Base-by-base conservation (phyloP, 2,888 invertebrate genomes). In the Parnassius apollo region DNA sequence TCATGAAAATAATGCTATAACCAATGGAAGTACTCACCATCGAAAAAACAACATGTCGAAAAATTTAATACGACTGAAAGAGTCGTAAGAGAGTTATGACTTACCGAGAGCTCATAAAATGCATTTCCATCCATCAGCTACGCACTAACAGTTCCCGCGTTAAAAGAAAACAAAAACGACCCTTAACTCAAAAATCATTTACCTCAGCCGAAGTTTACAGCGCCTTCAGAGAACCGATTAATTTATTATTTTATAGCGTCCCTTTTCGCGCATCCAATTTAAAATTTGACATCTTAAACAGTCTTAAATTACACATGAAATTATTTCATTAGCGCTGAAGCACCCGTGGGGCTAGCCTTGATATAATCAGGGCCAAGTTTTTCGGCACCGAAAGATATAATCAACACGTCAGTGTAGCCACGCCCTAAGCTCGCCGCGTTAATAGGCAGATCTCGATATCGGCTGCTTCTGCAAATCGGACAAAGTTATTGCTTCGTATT, bases 281-380 rank as follows among this genome's bases (percentile, higher is more conserved):
- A 90, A 89, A 90, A 85, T 85, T 90, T 91, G 91, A 91, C 91
- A 83, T 91, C 90, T 91, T 91, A 90, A 91, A 91, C 90, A 90
- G 86, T 85, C 85, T 85, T 89, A 91, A 91, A 91, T 90, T 91
- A 89, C 83, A 80, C 78, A 78, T 81, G 83, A 86, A 89, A 91
- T 91, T 88, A 91, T 91, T 91, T 91, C 87, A 91, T 91, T 91
- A 90, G 85, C 73, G 76, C 72, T 72, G 77, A 75, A 77, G 81
- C 79, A 80, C 77, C 83, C 77, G 80, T 72, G 78, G 79, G 78
- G 75, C 66, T 70, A 69, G 68, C 70, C 69, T 69, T 67, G 62
- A 70, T 70, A 65, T 67, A 64, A 66, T 68, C 67, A 62, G 58
- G 49, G 65, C 66, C 57, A 62, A 80, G 77, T 75, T 83, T 87